Percentiles rank a stretch among this genome's conserved stretches.
Evolutionary conservation across 2,888 invertebrate genomes (phyloP).

Genomic region (Mythimna ferrago): DNA sequence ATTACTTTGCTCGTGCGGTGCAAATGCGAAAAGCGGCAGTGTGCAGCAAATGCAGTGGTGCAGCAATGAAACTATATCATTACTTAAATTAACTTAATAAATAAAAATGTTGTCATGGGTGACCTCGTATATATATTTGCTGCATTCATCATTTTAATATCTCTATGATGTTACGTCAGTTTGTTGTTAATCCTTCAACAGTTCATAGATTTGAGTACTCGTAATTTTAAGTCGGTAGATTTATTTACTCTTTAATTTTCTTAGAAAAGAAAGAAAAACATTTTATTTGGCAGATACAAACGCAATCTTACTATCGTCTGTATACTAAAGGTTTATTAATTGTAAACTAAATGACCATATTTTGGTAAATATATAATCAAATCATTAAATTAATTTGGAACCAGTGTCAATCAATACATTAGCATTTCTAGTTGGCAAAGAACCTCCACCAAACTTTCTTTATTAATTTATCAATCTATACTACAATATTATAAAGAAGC

Average conservation of each 20-base stretch:
- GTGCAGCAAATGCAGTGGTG: not conserved
- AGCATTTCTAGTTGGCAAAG: slow-evolving; percentile 16
- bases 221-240: not conserved
- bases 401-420: slow-evolving; percentile 1
- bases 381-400: not conserved
- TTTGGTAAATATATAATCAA: not conserved
- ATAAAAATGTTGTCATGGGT: not conserved
- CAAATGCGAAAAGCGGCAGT: too few species aligned
- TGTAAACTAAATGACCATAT: too few species aligned
- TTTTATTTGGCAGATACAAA: too few species aligned
- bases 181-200: not conserved
- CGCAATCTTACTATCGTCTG: too few species aligned
- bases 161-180: not conserved
- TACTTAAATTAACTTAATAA: too few species aligned
- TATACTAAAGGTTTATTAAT: too few species aligned
- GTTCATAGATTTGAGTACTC: too few species aligned
- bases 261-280: too few species aligned
- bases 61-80: not conserved
- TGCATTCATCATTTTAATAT: not conserved
- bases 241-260: too few species aligned
- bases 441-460: slow-evolving; percentile 16
- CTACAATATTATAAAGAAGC: too few species aligned
- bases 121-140: too few species aligned
- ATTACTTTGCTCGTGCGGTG: too few species aligned
- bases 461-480: slow-evolving; percentile 52